Percentiles rank a stretch among this genome's conserved stretches.
phyloP scores from a whole-genome alignment of 2,888 invertebrate genomes.

The Ctena decussata region DNA sequence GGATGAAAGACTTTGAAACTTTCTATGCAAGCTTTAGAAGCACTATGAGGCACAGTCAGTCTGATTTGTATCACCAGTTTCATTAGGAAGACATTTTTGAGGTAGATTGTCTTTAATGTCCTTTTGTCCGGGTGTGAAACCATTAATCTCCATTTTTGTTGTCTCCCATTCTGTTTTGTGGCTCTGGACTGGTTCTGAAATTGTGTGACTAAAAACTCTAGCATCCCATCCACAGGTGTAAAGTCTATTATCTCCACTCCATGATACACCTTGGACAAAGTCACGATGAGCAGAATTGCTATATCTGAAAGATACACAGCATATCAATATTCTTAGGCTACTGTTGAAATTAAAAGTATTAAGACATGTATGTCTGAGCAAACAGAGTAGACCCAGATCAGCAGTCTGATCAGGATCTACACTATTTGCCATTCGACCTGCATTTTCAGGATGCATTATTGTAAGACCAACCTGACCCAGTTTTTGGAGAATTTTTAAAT shows the following conservation, averaged over 20 bases:
- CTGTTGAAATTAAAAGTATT: no score
- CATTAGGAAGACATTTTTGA: not conserved
- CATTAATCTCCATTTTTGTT: slow-evolving; percentile 60
- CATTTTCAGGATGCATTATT: no score
- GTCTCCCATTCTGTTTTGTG: slow-evolving; percentile 18
- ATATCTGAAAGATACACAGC: slow-evolving; percentile 84
- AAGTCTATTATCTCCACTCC: slow-evolving; percentile 87
- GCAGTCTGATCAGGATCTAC: no score
- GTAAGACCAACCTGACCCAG: no score
- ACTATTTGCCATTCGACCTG: no score
- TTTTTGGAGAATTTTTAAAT: no score
- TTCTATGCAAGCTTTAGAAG: no score
- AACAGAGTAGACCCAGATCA: no score
- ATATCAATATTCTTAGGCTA: no score
- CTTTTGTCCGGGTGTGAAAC: not conserved
- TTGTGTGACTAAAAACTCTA: slow-evolving; percentile 53
- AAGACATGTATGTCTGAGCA: no score
- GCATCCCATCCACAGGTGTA: slow-evolving; percentile 90
- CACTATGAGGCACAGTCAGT: not conserved
- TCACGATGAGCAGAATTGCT: slow-evolving; percentile 88
- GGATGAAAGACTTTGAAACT: no score
- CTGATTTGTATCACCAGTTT: not conserved
- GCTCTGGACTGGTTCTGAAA: not conserved
- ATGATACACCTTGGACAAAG: slow-evolving; percentile 89
- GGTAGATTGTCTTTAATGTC: slow-evolving; percentile 1